Percentiles rank a stretch among this genome's conserved stretches.
phyloP scores from a whole-genome alignment of 2,888 invertebrate genomes.

The Heteromyza rotundicornis region DNA sequence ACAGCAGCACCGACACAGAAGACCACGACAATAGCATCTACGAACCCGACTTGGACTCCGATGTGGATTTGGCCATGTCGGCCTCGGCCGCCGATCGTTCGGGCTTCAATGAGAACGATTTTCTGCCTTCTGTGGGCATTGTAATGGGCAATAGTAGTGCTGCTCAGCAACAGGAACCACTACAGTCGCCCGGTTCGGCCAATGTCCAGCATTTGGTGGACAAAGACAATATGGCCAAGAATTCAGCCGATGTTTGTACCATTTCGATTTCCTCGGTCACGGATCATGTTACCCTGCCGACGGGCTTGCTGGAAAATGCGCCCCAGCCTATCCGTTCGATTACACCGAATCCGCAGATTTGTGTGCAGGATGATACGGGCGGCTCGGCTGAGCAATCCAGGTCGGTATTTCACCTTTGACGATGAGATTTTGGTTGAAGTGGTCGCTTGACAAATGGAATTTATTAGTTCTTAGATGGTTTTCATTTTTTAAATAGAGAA shows the following conservation, averaged over 20 bases:
- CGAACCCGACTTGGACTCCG: constrained; percentile 57
- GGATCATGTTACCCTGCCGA: constrained; percentile 59
- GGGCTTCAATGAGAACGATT: constrained; percentile 64
- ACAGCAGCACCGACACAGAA: constrained; percentile 68
- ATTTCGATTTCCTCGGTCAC: constrained; percentile 62
- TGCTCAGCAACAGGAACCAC: constrained; percentile 32
- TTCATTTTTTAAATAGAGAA: too few relatives aligned
- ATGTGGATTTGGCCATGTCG: constrained; percentile 45
- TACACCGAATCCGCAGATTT: constrained; percentile 69
- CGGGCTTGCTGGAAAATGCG: constrained; percentile 58
- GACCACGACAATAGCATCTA: constrained; percentile 72
- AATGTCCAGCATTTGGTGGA: constrained; percentile 56
- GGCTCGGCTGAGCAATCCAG: constrained; percentile 62
- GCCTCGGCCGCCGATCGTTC: constrained; percentile 40
- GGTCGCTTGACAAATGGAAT: constrained; percentile 13
- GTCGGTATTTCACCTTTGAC: constrained; percentile 57
- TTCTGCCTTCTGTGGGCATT: constrained; percentile 72
- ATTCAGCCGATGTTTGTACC: constrained; percentile 57
- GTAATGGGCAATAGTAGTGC: constrained; percentile 64
- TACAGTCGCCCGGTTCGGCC: constrained; percentile 35
- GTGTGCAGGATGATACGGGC: constrained; percentile 46
- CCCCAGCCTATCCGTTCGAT: constrained; percentile 54
- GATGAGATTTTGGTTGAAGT: constrained; percentile 5
- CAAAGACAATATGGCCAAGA: constrained; percentile 63
- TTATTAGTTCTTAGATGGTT: too few relatives aligned